phyloP scores from a whole-genome alignment of 2,888 invertebrate species.

The Diarsia mendica region DNA sequence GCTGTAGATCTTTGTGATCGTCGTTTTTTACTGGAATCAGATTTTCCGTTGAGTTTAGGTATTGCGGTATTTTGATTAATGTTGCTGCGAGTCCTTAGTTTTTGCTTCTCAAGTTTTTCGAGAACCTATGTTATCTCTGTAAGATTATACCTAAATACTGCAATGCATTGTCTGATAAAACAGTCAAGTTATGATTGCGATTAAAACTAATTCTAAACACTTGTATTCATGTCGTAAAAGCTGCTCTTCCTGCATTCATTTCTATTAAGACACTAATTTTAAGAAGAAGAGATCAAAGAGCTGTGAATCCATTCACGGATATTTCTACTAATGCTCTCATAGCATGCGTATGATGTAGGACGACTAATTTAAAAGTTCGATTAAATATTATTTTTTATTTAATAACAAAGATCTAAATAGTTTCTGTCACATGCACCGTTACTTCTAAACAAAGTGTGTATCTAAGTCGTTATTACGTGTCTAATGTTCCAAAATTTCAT shows the following conservation, averaged over 20 bases:
- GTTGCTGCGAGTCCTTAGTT: background rate
- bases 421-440: constrained; percentile 35
- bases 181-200: background rate
- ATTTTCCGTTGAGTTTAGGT: constrained; percentile 2
- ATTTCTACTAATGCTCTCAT: constrained; percentile 20
- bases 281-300: background rate
- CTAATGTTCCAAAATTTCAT: constrained; percentile 66
- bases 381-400: background rate
- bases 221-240: background rate
- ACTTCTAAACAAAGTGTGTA: constrained; percentile 38
- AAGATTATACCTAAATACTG: background rate
- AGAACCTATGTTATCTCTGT: background rate
- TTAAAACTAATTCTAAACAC: background rate
- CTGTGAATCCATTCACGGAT: background rate
- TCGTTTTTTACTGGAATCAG: background rate
- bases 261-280: too few relatives aligned
- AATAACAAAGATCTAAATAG: constrained; percentile 2
- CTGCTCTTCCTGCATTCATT: background rate
- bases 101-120: background rate
- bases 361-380: constrained; percentile 6
- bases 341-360: background rate
- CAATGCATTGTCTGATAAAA: background rate
- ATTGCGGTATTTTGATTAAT: constrained; percentile 13
- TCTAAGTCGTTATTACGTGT: constrained; percentile 49
- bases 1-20: background rate